Evolutionary conservation across 2,888 invertebrate species (phyloP), one percentile per base, ranked within the genome.

Genomic region (Eurytoma californica): DNA sequence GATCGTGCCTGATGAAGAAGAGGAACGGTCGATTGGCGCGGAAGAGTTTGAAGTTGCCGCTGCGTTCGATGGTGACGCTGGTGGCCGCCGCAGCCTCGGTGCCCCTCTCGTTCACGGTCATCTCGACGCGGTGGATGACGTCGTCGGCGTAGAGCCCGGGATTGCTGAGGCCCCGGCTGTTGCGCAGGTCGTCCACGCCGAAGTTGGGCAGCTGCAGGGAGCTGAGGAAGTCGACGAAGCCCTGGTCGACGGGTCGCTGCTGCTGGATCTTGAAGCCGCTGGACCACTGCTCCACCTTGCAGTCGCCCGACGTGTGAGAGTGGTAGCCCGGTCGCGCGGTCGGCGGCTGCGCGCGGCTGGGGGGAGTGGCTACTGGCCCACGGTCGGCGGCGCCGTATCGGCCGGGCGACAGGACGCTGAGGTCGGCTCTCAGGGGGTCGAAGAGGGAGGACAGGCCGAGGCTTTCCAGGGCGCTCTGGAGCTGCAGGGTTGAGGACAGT

Each of bases 81-180:
- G 95, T 94, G 0, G 93, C 93, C 0, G 95, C 94, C 0, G 94
- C 93, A 0, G 95, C 95, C 86, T 93, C 94, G 0, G 95, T 95
- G 0, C 95, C 95, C 28, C 91, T 93, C 87, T 95, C 95, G 81
- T 92, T 92, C 77, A 94, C 92, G 80, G 92, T 92, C 84, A 94
- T 92, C 84, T 92, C 93, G 0, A 94, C 94, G 85, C 94, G 94
- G 84, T 95, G 94, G 57, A 94, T 84, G 18, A 94, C 92, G 16
- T 93, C 91, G 82, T 93, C 93, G 1, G 94, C 93, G 83, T 92
- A 92, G 53, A 95, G 87, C 39, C 93, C 92, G 0, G 94, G 94
- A 88, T 94, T 94, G 68, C 85, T 85, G 4, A 90, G 83, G 47
- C 85, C 86, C 2, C 86, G 86, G 65, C 88, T 90, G 66, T 89